A percentile compares a stretch with the other conserved stretches of the same genome.
Evolutionary conservation across 2,888 invertebrate species (phyloP).

Genomic region (Agrotis ipsilon): DNA sequence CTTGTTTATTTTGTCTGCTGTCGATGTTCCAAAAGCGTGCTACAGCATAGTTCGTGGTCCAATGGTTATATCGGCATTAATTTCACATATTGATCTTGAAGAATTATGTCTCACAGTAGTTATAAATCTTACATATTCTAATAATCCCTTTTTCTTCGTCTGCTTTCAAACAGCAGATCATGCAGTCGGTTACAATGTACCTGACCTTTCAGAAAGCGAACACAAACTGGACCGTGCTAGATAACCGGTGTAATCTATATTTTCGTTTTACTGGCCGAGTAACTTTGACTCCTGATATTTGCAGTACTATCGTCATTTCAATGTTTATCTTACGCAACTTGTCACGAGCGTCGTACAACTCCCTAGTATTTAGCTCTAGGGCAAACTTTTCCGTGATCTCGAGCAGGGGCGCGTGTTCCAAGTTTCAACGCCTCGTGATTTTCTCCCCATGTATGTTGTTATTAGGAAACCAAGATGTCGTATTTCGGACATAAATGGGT

Average conservation of each 20-base stretch:
- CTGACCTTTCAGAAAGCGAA: not conserved
- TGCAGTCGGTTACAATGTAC: not conserved
- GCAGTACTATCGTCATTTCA: conserved; percentile 10
- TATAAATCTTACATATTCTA: not conserved
- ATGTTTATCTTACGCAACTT: conserved; percentile 19
- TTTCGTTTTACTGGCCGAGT: conserved; percentile 15
- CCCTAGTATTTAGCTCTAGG: not conserved
- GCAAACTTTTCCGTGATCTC: conserved; percentile 1
- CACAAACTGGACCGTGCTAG: not conserved
- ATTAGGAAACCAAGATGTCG: not conserved
- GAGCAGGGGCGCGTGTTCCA: not conserved
- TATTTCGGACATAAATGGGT: not conserved
- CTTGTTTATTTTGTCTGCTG: not conserved
- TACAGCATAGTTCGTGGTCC: not conserved
- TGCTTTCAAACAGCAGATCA: not conserved
- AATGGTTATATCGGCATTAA: not conserved
- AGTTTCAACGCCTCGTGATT: conserved; percentile 19
- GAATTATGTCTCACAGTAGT: not conserved
- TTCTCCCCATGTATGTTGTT: conserved; percentile 10
- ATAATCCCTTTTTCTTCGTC: not conserved
- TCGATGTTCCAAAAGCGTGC: not conserved
- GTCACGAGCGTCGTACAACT: conserved; percentile 19
- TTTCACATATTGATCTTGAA: too few species aligned
- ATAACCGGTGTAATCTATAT: conserved; percentile 3
- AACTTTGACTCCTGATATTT: conserved; percentile 25